Percentiles rank a stretch among this genome's conserved stretches.
phyloP scores from a whole-genome alignment of 1,140 invertebrate species.

The Neotoxoptera formosana region DNA sequence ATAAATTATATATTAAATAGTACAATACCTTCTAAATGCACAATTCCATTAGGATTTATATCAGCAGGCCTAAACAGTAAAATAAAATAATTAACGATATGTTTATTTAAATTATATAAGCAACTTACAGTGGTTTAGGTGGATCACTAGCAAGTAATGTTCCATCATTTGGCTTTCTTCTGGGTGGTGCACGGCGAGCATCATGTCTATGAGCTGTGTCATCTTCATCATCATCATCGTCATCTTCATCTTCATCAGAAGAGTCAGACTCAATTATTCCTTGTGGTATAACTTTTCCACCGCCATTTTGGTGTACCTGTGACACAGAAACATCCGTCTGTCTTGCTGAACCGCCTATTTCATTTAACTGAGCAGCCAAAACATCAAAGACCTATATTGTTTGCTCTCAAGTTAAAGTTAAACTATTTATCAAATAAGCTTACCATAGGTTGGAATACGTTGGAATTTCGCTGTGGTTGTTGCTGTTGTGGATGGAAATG shows the following conservation, averaged over 20 bases:
- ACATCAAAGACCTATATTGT: conserved; percentile 78
- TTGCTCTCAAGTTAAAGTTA: conserved; percentile 12
- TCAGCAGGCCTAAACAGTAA: conserved; percentile 33
- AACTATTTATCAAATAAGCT: conserved; percentile 61
- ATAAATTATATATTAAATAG: not conserved
- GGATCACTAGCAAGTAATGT: conserved; percentile 95
- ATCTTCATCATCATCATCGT: conserved; percentile 65
- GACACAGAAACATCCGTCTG: conserved; percentile 59
- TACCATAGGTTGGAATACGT: conserved; percentile 86
- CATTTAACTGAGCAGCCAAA: conserved; percentile 90
- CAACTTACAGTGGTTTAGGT: conserved; percentile 92
- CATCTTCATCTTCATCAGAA: conserved; percentile 65
- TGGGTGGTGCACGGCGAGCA: conserved; percentile 68
- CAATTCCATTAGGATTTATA: conserved; percentile 39
- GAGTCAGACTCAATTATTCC: conserved; percentile 63
- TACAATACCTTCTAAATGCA: conserved; percentile 53
- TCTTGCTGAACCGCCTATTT: conserved; percentile 76
- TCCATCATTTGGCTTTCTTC: conserved; percentile 81
- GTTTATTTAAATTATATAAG: conserved; percentile 14
- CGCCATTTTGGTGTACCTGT: conserved; percentile 60
- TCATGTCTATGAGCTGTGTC: conserved; percentile 60
- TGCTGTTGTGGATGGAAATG: conserved; percentile 66
- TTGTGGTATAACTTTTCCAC: conserved; percentile 58
- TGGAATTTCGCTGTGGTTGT: conserved; percentile 72
- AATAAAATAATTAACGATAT: conserved; percentile 16